Conservation (phyloP, 2,113 vertebrate species). For the Corapipo altera region DNA sequence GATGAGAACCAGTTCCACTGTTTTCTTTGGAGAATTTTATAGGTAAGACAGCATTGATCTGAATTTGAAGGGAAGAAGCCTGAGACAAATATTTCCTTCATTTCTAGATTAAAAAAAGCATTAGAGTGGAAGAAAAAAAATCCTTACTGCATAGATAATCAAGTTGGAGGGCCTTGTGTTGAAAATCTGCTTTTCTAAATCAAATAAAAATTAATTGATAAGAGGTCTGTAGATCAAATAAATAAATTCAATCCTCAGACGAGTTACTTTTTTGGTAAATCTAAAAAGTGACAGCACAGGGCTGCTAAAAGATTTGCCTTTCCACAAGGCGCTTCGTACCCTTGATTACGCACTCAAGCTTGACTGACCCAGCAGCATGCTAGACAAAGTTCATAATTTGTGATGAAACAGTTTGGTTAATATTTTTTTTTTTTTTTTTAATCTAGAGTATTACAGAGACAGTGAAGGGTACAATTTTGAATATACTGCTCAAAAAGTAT, state of each 20-base stretch:
- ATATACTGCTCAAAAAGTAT: neutral
- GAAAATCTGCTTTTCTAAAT: neutral
- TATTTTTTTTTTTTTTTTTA: neutral
- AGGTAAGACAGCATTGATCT: neutral
- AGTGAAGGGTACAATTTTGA: neutral
- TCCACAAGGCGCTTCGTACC: neutral
- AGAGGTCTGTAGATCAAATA: neutral
- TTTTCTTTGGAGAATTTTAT: neutral
- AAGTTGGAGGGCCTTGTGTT: neutral
- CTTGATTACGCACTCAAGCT: neutral
- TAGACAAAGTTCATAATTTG: neutral
- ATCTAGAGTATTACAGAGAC: neutral
- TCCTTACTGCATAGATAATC: neutral
- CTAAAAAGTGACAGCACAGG: neutral
- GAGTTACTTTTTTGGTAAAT: neutral
- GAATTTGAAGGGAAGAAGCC: neutral
- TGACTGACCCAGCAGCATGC: neutral
- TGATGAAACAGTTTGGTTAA: neutral
- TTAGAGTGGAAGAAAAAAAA: neutral
- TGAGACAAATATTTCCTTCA: neutral
- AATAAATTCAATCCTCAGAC: neutral
- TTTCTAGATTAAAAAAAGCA: neutral
- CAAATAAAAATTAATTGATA: neutral
- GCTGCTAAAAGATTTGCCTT: neutral
- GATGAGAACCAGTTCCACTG: neutral